phyloP scores from a whole-genome alignment of 2,888 invertebrate genomes.

The Gasteruption jaculator region DNA sequence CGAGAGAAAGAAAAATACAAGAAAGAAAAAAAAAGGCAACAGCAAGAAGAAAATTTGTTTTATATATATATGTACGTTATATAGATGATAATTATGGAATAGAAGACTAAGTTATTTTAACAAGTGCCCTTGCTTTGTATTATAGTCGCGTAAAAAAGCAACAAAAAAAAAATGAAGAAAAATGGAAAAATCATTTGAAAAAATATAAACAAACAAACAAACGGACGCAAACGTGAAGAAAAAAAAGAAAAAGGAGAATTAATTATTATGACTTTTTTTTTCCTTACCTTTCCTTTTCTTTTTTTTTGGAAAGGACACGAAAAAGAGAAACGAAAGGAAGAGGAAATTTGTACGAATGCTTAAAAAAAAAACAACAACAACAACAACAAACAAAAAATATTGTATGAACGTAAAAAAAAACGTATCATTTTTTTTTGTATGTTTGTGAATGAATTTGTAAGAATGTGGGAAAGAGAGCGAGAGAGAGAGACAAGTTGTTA shows the following conservation, averaged over 20 bases:
- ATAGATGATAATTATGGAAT: slow-evolving; percentile 51
- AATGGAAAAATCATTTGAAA: too few species aligned
- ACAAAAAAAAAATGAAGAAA: slow-evolving; percentile 19
- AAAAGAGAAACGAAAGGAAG: too few species aligned
- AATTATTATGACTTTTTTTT: too few species aligned
- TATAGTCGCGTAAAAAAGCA: slow-evolving; percentile 48
- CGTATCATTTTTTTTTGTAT: slow-evolving; percentile 22
- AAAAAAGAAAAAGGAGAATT: too few species aligned
- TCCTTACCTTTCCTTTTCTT: too few species aligned
- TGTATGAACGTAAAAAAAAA: slow-evolving; percentile 16
- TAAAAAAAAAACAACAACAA: too few species aligned
- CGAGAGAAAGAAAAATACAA: slow-evolving; percentile 21
- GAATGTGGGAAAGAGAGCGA: slow-evolving; percentile 23
- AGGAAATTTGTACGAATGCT: too few species aligned
- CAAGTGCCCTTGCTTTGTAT: slow-evolving; percentile 63
- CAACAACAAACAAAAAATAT: slow-evolving; percentile 11
- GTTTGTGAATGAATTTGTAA: slow-evolving; percentile 13
- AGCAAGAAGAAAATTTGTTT: slow-evolving; percentile 41
- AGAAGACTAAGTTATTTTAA: slow-evolving; percentile 60
- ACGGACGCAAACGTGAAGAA: too few species aligned
- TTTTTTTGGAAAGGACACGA: too few species aligned
- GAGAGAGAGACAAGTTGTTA: slow-evolving; percentile 21
- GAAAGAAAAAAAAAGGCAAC: slow-evolving; percentile 17
- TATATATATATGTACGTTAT: slow-evolving; percentile 51
- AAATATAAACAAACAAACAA: too few species aligned